Base-by-base conservation (phyloP, 2,113 vertebrate genomes). In the Turdus rufiventris region DNA sequence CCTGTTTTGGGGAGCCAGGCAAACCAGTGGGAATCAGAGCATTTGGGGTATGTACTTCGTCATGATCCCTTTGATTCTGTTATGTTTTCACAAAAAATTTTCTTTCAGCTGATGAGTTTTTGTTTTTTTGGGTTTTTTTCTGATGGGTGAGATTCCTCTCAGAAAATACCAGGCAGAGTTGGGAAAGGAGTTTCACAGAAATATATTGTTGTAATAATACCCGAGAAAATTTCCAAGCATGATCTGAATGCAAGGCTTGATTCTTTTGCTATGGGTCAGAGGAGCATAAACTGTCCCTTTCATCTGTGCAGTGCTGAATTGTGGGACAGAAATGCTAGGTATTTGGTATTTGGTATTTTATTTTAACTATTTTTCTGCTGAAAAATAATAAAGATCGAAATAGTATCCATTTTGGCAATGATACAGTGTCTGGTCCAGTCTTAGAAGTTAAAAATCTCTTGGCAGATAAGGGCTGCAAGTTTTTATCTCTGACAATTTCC, bases 231-330 rank as follows among this genome's bases (percentile, higher is more conserved):
- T 93, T 93, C 53, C 60, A 96, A 88, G 86, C 51, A 84, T 71
- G 86, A 95, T 94, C 53, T 92, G 91, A 91, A 96, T 96, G 94
- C 86, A 78, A 87, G 61, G 40, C 80, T 88, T 81, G 72, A 83
- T 95, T 96, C 76, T 88, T 93, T 93, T 81, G 76, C 86, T 72
- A 54, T 2, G 76, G 83, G 83, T 93, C 94, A 94, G 48, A 84
- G 68, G 56, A 93, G 83, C 43, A 18, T 86, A 83, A 94, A 74
- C 85, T 67, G 51, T 61, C 72, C 56, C 65, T 88, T 96, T 90
- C 75, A 84, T 95, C 79, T 88, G 5, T 71, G n/a, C 70, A 31
- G 24, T 48, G 43, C 25, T 91, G 60, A 47, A 84, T 96, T 92
- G 73, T 86, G 68, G 82, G 86, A 81, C 18, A 92, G 72, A 91